phyloP scores from a whole-genome alignment of 2,797 vertebrate species.

The Telmatherina bonti region DNA sequence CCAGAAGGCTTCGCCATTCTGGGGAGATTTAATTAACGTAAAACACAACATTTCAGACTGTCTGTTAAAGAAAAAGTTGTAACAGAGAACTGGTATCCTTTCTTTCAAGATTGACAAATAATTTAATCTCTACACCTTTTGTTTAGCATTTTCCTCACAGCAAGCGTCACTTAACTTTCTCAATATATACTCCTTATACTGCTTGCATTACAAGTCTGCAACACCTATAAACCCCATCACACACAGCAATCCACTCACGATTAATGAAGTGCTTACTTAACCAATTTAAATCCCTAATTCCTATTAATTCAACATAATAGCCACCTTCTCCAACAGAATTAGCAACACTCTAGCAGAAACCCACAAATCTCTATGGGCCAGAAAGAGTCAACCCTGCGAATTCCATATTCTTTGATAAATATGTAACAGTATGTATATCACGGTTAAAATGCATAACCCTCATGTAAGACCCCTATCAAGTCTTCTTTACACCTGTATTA shows the following conservation, averaged over 20 bases:
- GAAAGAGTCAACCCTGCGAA: conserved; percentile 84
- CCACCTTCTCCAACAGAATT: conserved; percentile 83
- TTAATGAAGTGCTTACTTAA: conserved; percentile 90
- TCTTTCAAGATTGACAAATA: neutral
- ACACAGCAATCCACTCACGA: conserved; percentile 71
- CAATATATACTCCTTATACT: conserved; percentile 34
- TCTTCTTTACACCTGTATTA: conserved; percentile 88
- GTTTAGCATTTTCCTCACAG: conserved; percentile 12
- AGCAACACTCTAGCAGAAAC: conserved; percentile 82
- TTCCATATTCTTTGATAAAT: conserved; percentile 84
- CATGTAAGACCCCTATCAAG: conserved; percentile 88
- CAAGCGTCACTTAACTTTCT: conserved; percentile 30
- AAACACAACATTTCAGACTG: conserved; percentile 3
- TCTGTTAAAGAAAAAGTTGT: neutral
- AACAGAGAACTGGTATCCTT: neutral
- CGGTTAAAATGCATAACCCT: conserved; percentile 89
- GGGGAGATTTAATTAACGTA: conserved; percentile 27
- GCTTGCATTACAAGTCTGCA: conserved; percentile 33
- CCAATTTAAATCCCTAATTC: conserved; percentile 86
- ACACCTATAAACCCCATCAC: conserved; percentile 64
- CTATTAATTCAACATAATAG: conserved; percentile 89
- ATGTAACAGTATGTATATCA: conserved; percentile 88
- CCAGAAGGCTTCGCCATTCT: conserved; percentile 26
- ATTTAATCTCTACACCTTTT: neutral
- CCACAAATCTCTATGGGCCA: conserved; percentile 75